Conservation (phyloP, 2,888 invertebrate genomes). For the Leptarthrus brevirostris region DNA sequence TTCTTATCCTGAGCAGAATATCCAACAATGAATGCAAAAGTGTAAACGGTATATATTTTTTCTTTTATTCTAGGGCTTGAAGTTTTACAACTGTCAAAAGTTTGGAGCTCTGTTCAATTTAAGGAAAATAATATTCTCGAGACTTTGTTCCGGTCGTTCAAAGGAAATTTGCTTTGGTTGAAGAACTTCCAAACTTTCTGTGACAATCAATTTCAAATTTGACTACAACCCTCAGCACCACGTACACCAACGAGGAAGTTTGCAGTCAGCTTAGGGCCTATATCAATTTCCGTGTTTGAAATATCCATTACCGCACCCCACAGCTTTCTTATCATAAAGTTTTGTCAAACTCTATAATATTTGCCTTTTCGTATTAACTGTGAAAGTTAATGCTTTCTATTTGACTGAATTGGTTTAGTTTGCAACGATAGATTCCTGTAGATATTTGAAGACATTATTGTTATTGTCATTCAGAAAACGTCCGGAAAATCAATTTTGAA, state of each 20-base stretch:
- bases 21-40: conserved; percentile 24
- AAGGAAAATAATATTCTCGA: conserved; percentile 42
- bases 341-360: conserved; percentile 27
- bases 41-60: conserved; percentile 29
- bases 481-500: no score
- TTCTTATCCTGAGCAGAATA: conserved; percentile 10
- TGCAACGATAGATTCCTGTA: neutral
- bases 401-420: conserved; percentile 11
- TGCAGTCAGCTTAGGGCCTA: conserved; percentile 44
- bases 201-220: conserved; percentile 48
- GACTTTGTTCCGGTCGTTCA: conserved; percentile 46
- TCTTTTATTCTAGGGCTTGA: conserved; percentile 12
- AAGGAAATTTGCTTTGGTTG: conserved; percentile 48
- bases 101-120: conserved; percentile 38
- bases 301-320: conserved; percentile 40
- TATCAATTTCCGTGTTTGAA: conserved; percentile 45
- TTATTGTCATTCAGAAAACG: no score
- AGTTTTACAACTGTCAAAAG: conserved; percentile 45
- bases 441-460: no score
- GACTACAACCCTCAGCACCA: conserved; percentile 39
- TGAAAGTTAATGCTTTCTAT: conserved; percentile 13
- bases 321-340: conserved; percentile 17
- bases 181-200: conserved; percentile 47
- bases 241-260: conserved; percentile 33
- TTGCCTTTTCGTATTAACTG: conserved; percentile 30